phyloP scores from a whole-genome alignment of 2,888 invertebrate species.

The Hypomecis punctinalis region DNA sequence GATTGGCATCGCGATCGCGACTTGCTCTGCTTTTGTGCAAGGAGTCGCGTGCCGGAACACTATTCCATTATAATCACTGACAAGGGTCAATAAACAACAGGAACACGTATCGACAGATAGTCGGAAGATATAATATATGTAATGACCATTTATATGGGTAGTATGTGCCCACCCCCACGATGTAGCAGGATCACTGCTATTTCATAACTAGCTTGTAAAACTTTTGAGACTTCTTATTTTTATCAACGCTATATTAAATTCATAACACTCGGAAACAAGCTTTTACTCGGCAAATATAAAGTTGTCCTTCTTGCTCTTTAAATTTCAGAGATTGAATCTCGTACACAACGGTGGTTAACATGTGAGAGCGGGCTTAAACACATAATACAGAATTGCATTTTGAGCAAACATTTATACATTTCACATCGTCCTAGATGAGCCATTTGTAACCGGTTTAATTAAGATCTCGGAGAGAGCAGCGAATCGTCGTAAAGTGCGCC shows the following conservation, averaged over 20 bases:
- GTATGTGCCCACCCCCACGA: not conserved
- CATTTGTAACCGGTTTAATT: constrained; percentile 60
- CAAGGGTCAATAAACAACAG: constrained; percentile 52
- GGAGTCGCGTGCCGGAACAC: constrained; percentile 50
- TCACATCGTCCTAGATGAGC: constrained; percentile 35
- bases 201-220: too few relatives aligned
- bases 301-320: too few relatives aligned
- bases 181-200: too few relatives aligned
- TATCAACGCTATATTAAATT: too few relatives aligned
- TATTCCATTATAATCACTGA: constrained; percentile 50
- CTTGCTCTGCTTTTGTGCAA: constrained; percentile 36
- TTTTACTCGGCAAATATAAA: too few relatives aligned
- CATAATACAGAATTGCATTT: constrained; percentile 14
- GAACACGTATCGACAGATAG: constrained; percentile 42
- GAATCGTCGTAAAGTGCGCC: constrained; percentile 61
- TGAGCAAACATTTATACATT: constrained; percentile 36
- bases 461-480: constrained; percentile 54
- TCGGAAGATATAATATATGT: constrained; percentile 36
- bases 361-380: not conserved
- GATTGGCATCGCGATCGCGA: constrained; percentile 45
- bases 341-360: not conserved
- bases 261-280: too few relatives aligned
- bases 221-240: too few relatives aligned
- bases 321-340: too few relatives aligned
- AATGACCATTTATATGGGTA: constrained; percentile 22